These are phyloP conservation scores for Cherax quadricarinatus DNA, from an alignment of 1,140 invertebrate genomes.

Conservation along the genomic window DNA sequence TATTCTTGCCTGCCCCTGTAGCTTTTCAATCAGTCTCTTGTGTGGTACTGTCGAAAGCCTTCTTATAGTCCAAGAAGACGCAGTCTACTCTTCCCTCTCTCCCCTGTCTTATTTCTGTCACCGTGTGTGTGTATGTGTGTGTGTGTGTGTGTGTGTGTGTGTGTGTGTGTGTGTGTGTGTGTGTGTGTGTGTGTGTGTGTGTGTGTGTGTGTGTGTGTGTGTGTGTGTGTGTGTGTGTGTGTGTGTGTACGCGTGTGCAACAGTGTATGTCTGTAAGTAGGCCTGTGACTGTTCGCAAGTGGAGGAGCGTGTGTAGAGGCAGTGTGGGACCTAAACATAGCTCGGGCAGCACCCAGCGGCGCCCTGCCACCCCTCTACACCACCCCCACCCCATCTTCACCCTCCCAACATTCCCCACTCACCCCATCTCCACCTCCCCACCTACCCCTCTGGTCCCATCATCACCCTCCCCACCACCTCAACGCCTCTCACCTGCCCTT, in stretches of 20 bases:
- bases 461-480: too few relatives aligned
- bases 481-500: too few relatives aligned
- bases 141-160: neutral
- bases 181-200: neutral
- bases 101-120: too few relatives aligned
- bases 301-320: neutral
- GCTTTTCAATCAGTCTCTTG: too few relatives aligned
- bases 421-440: neutral
- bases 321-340: neutral
- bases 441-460: too few relatives aligned
- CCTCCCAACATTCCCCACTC: neutral
- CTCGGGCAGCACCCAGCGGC: too few relatives aligned
- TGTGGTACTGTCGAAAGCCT: too few relatives aligned
- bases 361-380: neutral
- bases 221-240: conserved; percentile 16
- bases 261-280: neutral
- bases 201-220: conserved; percentile 32
- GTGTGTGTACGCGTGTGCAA: conserved; percentile 12
- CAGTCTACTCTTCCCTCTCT: too few relatives aligned
- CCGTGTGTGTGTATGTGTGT: neutral
- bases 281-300: neutral
- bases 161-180: conserved; percentile 23
- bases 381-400: neutral
- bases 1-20: too few relatives aligned
- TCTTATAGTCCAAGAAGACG: too few relatives aligned